Percentiles rank a stretch among this genome's conserved stretches.
These are phyloP conservation scores for Neodiprion lecontei DNA, from an alignment of 1,140 invertebrate species.

Conservation along the genomic window DNA sequence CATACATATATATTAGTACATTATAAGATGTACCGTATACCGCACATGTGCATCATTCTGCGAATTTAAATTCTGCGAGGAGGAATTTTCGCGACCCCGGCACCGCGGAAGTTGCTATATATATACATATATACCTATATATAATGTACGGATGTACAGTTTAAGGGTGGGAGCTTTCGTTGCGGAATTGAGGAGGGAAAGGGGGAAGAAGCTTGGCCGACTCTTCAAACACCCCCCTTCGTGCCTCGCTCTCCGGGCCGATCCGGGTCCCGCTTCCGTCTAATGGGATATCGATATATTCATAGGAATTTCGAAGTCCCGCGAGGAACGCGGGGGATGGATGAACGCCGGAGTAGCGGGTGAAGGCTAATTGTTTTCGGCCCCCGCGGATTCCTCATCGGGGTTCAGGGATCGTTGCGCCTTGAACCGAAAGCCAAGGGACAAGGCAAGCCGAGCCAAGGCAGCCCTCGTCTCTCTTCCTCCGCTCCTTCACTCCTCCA, in stretches of 20 bases:
- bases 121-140: too few species aligned
- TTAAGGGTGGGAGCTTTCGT: too few species aligned
- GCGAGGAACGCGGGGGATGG: conserved; percentile 5
- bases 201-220: conserved; percentile 2
- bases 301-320: conserved; percentile 37
- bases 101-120: too few species aligned
- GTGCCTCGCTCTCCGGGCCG: conserved; percentile 12
- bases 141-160: too few species aligned
- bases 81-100: too few species aligned
- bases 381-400: conserved; percentile 13
- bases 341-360: conserved; percentile 31
- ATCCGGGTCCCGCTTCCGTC: conserved; percentile 26
- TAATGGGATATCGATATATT: conserved; percentile 58
- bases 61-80: too few species aligned
- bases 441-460: conserved; percentile 22
- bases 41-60: too few species aligned
- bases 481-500: conserved; percentile 26
- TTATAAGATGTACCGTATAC: too few species aligned
- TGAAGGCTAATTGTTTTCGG: conserved; percentile 40
- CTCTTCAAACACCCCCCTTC: conserved; percentile 45
- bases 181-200: too few species aligned
- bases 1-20: too few species aligned
- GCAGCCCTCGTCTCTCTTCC: conserved; percentile 26
- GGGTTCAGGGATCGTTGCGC: conserved; percentile 17
- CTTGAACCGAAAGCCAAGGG: conserved; percentile 13